A percentile compares a stretch with the other conserved stretches of the same genome.
phyloP scores from a whole-genome alignment of 2,888 invertebrate genomes.

The Leucophenga montana region DNA sequence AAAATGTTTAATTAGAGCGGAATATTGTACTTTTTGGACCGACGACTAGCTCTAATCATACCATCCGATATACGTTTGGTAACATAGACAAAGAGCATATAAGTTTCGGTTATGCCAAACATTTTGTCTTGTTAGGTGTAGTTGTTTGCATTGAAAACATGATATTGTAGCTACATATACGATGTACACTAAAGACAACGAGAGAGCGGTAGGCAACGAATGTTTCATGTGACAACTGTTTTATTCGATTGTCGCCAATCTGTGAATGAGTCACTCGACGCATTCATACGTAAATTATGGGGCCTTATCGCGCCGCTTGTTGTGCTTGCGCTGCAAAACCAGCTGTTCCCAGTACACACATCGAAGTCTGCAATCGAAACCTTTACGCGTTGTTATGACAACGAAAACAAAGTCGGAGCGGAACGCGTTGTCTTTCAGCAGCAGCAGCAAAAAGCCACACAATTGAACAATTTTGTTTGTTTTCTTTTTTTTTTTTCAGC shows the following conservation, averaged over 20 bases:
- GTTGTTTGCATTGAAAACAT: too few relatives aligned
- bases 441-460: background rate
- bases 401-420: background rate
- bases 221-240: background rate
- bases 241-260: background rate
- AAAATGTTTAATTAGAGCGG: too few relatives aligned
- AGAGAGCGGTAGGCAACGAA: background rate
- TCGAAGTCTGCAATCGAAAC: background rate
- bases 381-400: constrained; percentile 20
- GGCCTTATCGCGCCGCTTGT: background rate
- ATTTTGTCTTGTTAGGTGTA: too few relatives aligned
- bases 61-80: too few relatives aligned
- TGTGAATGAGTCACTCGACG: background rate
- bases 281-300: background rate
- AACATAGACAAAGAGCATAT: too few relatives aligned
- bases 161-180: too few relatives aligned
- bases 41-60: too few relatives aligned
- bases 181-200: too few relatives aligned
- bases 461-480: background rate
- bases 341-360: background rate
- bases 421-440: background rate
- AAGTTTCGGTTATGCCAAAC: too few relatives aligned
- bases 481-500: background rate
- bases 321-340: background rate
- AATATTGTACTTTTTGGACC: too few relatives aligned